Evolutionary conservation across 64 coral and sea anemone genomes (phyloP).

Genomic region (Stichodactyla mertensii): DNA sequence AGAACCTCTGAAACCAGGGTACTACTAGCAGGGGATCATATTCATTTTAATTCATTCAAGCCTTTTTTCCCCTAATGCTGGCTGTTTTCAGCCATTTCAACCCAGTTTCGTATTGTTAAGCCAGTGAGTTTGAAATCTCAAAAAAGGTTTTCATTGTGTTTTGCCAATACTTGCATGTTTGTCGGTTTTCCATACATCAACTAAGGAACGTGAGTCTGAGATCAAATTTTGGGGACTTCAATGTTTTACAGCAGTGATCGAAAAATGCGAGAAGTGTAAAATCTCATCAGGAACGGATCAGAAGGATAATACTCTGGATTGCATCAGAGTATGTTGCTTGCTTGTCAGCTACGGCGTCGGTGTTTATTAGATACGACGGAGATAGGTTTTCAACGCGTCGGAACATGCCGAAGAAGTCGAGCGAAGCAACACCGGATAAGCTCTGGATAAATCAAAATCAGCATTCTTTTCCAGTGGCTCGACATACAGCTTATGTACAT

Average conservation of each 20-base stretch:
- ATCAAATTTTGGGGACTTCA: neutral
- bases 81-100: neutral
- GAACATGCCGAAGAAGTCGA: neutral
- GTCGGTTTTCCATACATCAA: neutral
- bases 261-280: neutral
- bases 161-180: neutral
- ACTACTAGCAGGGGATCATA: too few species aligned
- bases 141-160: neutral
- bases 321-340: neutral
- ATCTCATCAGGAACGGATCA: neutral
- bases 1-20: too few species aligned
- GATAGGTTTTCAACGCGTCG: slow-evolving; percentile 5
- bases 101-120: too few species aligned
- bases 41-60: too few species aligned
- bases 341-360: neutral
- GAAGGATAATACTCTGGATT: neutral
- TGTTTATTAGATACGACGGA: slow-evolving; percentile 7
- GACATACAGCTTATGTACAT: neutral
- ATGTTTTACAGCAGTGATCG: neutral
- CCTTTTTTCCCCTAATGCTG: neutral
- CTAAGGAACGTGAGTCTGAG: neutral
- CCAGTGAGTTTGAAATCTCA: neutral
- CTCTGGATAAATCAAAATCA: neutral
- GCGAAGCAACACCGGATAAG: slow-evolving; percentile 6
- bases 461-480: neutral